Percentiles rank a stretch among this genome's conserved stretches.
phyloP scores from a whole-genome alignment of 2,797 vertebrate species.

The Thripadectes ignobilis region DNA sequence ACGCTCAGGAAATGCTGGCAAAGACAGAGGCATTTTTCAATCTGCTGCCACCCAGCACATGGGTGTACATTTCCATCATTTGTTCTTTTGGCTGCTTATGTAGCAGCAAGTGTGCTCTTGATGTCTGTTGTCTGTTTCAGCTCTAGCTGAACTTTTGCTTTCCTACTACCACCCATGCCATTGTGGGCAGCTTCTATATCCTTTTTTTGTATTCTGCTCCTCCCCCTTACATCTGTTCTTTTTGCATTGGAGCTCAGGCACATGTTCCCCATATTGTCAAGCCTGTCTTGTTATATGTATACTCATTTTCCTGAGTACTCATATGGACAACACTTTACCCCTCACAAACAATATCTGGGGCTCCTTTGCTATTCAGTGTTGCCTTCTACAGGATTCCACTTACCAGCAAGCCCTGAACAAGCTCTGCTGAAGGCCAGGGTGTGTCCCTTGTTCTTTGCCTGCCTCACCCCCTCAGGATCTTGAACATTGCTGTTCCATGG shows the following conservation, averaged over 20 bases:
- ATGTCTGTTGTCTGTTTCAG: not conserved
- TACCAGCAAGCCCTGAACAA: not conserved
- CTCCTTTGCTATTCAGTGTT: not conserved
- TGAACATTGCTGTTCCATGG: not conserved
- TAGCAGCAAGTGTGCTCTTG: not conserved
- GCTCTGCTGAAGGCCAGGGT: not conserved
- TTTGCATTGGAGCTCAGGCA: not conserved
- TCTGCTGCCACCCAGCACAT: not conserved
- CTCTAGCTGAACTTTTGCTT: not conserved
- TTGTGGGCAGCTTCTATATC: not conserved
- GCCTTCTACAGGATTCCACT: not conserved
- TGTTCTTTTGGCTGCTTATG: not conserved
- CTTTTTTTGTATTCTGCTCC: not conserved
- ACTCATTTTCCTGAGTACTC: not conserved
- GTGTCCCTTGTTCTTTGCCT: not conserved
- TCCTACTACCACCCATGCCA: not conserved
- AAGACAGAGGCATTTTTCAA: not conserved
- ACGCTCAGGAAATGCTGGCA: not conserved
- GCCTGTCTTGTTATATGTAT: fast-evolving
- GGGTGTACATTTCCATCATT: not conserved
- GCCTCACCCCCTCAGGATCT: not conserved
- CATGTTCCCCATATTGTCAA: not conserved
- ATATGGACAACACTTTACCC: not conserved
- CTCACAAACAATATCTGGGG: not conserved
- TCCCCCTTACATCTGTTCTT: not conserved